These are phyloP conservation scores for Drosophila nasuta DNA, from an alignment of 1,140 invertebrate species.

Conservation along the genomic window DNA sequence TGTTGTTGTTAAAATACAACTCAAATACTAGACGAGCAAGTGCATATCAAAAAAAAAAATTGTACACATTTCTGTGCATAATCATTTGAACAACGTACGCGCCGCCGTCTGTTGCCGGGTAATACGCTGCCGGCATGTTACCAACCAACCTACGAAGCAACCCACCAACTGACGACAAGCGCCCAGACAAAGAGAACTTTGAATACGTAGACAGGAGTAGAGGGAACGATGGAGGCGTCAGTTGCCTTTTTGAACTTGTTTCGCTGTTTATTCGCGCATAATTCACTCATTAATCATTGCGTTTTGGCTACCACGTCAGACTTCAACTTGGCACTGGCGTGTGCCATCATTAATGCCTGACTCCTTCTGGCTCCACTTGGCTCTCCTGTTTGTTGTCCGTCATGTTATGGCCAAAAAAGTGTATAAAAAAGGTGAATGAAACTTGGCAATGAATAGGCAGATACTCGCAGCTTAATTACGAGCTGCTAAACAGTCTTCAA, in stretches of 20 bases:
- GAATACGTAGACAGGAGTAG: conserved; percentile 10
- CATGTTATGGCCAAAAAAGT: conserved; percentile 5
- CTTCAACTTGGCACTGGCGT: conserved; percentile 58
- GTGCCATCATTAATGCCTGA: conserved; percentile 38
- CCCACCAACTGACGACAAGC: conserved; percentile 21
- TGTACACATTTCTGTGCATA: conserved; percentile 76
- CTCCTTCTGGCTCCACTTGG: conserved; percentile 6
- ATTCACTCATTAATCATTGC: conserved; percentile 83
- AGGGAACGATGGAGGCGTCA: conserved; percentile 1
- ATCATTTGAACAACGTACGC: conserved; percentile 73
- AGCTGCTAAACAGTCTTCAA: background rate
- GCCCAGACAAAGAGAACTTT: conserved; percentile 74
- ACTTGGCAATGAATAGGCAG: conserved; percentile 57
- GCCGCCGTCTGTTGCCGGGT: conserved; percentile 62
- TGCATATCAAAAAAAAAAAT: conserved; percentile 49
- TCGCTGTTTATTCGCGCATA: conserved; percentile 82
- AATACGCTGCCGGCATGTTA: conserved; percentile 79
- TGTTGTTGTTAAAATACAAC: conserved; percentile 1
- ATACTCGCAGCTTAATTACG: conserved; percentile 44
- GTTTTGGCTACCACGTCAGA: conserved; percentile 76
- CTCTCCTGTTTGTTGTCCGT: conserved; percentile 35
- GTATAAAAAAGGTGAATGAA: conserved; percentile 61
- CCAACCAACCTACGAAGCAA: conserved; percentile 57
- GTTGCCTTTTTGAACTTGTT: conserved; percentile 69
- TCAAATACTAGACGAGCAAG: conserved; percentile 42